Base-by-base conservation (phyloP, 2,888 invertebrate genomes). In the Cacoxenus indagator region DNA sequence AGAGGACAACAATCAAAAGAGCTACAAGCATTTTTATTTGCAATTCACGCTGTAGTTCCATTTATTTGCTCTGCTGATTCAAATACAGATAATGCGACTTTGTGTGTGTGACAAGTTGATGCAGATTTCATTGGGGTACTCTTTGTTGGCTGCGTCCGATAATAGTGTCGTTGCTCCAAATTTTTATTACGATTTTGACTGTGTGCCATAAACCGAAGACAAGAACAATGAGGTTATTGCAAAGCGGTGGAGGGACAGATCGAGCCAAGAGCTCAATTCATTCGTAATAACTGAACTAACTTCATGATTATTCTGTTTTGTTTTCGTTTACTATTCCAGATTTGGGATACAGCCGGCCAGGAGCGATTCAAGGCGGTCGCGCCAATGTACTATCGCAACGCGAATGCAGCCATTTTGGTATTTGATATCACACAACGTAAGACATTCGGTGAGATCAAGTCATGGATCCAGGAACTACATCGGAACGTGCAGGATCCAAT, bases 361-460 rank as follows among this genome's bases (percentile, higher is more conserved):
- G 88, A 88, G 77, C 84, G 87, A 4, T 97, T 96, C 86, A 91
- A 94, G 70, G 93, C 97, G 0, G 96, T 97, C 93, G 96, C 96
- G 0, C 97, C 97, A 6, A 96, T 97, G 95, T 97, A 97, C 86
- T 97, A 97, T 86, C 90, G 97, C 65, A 96, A 96, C 84, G 94
- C 96, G 0, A 96, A 96, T 86, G 96, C 95, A 0, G 97, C 97
- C 0, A 90, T 97, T 62, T 89, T 97, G 61, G 93, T 96, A 0
- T 97, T 94, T 85, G 97, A 97, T 86, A 91, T 97, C 72, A 94
- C 96, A 2, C 92, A 93, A 71, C 89, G 91, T 55, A 90, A 90
- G 70, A 94, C 93, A 67, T 97, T 96, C 84, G 89, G 90, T 3
- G 93, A 93, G 71, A 93, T 96, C 76, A 94, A 96, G 87, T 90